Conservation (phyloP, 1,140 invertebrate species). For the Philaenus spumarius region DNA sequence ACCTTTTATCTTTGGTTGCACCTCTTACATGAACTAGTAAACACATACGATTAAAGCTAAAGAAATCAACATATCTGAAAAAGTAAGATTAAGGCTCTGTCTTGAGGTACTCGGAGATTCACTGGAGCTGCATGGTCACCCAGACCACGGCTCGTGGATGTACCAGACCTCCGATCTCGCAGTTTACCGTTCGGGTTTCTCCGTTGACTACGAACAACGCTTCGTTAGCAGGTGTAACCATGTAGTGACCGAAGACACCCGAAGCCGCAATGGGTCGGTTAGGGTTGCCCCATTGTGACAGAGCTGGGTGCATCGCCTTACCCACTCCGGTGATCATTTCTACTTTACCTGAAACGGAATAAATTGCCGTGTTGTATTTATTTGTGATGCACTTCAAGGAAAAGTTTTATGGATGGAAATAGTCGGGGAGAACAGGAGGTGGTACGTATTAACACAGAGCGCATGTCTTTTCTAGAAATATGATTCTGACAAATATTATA, state of each 20-base stretch:
- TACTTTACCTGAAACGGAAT: conserved; percentile 60
- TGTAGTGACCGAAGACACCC: conserved; percentile 63
- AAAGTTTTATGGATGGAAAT: no score
- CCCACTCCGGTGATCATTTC: conserved; percentile 72
- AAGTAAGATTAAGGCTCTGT: neutral
- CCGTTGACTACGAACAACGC: conserved; percentile 69
- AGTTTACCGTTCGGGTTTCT: conserved; percentile 65
- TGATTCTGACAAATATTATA: no score
- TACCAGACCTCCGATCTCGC: conserved; percentile 62
- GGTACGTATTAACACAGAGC: neutral
- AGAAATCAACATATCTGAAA: conserved; percentile 4
- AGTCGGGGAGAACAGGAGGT: no score
- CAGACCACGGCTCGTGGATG: conserved; percentile 60
- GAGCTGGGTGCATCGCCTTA: conserved; percentile 47
- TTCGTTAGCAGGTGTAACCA: conserved; percentile 66
- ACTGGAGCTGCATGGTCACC: conserved; percentile 45
- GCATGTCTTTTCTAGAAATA: no score
- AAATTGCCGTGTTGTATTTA: no score
- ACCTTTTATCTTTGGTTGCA: neutral
- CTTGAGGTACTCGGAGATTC: neutral
- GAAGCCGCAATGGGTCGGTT: conserved; percentile 62
- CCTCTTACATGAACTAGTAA: conserved; percentile 1
- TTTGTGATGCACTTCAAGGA: no score
- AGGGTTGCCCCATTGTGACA: conserved; percentile 59
- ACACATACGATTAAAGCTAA: neutral